Evolutionary conservation across 2,797 vertebrate genomes (phyloP).

Genomic region (Acrossocheilus wenchowensis): DNA sequence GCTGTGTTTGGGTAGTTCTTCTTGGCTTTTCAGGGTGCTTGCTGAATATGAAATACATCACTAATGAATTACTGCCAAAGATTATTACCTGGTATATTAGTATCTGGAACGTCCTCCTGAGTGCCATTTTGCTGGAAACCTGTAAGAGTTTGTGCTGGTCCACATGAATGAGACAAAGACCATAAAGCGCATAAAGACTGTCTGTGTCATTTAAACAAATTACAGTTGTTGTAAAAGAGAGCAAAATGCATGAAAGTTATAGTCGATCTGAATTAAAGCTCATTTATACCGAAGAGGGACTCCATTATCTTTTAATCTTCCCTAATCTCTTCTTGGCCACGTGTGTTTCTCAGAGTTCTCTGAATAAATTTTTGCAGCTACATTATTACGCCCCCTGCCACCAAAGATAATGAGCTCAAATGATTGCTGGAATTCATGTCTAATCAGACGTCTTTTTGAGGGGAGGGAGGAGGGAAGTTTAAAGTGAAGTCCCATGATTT

Average conservation of each 20-base stretch:
- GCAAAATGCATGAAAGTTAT: constrained; percentile 14
- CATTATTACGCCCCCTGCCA: constrained; percentile 28
- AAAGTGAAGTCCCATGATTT: constrained; percentile 16
- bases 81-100: constrained; percentile 44
- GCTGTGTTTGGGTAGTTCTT: not conserved
- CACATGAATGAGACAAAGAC: not conserved
- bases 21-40: constrained; percentile 20
- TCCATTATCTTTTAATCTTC: constrained; percentile 39
- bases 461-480: not conserved
- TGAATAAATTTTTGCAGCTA: constrained; percentile 26
- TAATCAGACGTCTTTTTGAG: constrained; percentile 19
- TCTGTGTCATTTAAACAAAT: constrained; percentile 5
- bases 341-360: constrained; percentile 26
- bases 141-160: constrained; percentile 5
- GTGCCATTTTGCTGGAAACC: constrained; percentile 6
- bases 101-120: not conserved
- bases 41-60: constrained; percentile 43
- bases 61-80: constrained; percentile 37
- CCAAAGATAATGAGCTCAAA: constrained; percentile 43
- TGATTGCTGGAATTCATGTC: constrained; percentile 28
- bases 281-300: constrained; percentile 10
- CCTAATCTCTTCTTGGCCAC: not conserved
- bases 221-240: not conserved
- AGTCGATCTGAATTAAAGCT: constrained; percentile 31
- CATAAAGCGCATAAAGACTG: not conserved